phyloP scores from a whole-genome alignment of 30 jellyfish, hydroid and myxozoan genomes.

The Mastigias papua region DNA sequence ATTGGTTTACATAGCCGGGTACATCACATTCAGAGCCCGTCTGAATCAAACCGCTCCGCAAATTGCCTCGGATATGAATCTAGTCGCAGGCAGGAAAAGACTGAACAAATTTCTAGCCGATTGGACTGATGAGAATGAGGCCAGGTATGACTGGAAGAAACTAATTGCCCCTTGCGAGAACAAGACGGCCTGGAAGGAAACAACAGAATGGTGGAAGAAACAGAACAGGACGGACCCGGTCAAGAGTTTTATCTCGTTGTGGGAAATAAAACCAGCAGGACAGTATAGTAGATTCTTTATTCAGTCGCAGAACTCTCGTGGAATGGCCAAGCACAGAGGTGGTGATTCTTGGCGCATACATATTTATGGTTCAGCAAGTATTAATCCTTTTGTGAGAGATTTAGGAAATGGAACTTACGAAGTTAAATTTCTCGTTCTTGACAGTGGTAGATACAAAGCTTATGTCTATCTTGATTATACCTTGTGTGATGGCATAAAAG shows the following conservation, averaged over 20 bases:
- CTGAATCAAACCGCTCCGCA: constrained; percentile 45
- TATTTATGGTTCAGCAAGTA: constrained; percentile 79
- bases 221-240: constrained; percentile 83
- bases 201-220: constrained; percentile 90
- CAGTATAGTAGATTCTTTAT: constrained; percentile 85
- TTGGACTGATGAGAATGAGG: constrained; percentile 76
- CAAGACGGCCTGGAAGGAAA: constrained; percentile 62
- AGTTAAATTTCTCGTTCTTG: constrained; percentile 81
- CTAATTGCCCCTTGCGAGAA: constrained; percentile 34
- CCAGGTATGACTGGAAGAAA: constrained; percentile 64
- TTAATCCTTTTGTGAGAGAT: constrained; percentile 74
- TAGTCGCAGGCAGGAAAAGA: constrained; percentile 25
- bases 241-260: constrained; percentile 68
- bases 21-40: constrained; percentile 65
- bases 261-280: constrained; percentile 94
- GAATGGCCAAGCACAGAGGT: constrained; percentile 64
- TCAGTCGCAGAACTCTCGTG: constrained; percentile 86
- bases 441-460: constrained; percentile 76
- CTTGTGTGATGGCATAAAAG: constrained; percentile 93
- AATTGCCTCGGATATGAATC: constrained; percentile 29
- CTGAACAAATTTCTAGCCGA: constrained; percentile 14
- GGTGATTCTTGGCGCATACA: constrained; percentile 96
- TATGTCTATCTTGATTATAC: constrained; percentile 85
- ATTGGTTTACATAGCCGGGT: constrained; percentile 60
- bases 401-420: constrained; percentile 93